Percentiles rank a stretch among this genome's conserved stretches.
These are phyloP conservation scores for Oedothorax gibbosus DNA, from an alignment of 1,140 invertebrate genomes.

Conservation along the genomic window DNA sequence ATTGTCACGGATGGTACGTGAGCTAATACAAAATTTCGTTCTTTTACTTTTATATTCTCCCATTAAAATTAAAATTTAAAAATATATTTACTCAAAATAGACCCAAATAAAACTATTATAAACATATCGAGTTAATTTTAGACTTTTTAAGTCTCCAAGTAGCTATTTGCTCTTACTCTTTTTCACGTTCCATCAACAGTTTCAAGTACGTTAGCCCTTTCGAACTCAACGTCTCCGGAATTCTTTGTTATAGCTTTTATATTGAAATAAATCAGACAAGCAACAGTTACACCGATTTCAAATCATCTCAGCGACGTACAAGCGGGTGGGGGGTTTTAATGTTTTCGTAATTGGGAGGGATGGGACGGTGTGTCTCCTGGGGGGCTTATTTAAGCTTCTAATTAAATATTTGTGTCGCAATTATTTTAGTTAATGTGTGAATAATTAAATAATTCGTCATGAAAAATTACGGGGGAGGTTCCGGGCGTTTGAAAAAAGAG, in stretches of 20 bases:
- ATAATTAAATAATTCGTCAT: conserved; percentile 41
- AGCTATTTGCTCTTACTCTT: no score
- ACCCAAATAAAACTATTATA: no score
- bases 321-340: conserved; percentile 52
- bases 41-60: no score
- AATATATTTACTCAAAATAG: no score
- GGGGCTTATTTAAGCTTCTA: conserved; percentile 56
- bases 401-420: conserved; percentile 56
- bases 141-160: no score
- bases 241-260: background rate
- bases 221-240: no score
- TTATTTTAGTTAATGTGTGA: conserved; percentile 55
- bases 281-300: background rate
- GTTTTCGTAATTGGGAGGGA: conserved; percentile 57
- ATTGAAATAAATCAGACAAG: conserved; percentile 1
- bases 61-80: no score
- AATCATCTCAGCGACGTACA: conserved; percentile 21
- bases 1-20: no score
- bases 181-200: background rate
- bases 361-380: conserved; percentile 29
- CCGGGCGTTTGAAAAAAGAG: background rate
- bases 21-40: no score
- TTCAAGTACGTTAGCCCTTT: no score
- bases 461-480: conserved; percentile 35
- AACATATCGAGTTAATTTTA: no score